Evolutionary conservation across 2,113 vertebrate species (phyloP).

Genomic region (Tringa solitaria): DNA sequence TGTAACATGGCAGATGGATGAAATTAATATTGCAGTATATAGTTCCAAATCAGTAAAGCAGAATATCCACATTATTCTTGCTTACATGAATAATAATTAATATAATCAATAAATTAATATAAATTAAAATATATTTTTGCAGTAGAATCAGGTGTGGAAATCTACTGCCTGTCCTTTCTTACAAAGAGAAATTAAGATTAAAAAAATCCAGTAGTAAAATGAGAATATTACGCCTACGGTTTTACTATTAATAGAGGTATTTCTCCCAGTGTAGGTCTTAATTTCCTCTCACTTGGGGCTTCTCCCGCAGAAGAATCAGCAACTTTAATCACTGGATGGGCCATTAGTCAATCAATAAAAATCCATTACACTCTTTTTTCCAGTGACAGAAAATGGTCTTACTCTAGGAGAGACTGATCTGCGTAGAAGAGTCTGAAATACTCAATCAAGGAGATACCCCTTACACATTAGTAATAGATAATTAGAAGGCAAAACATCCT

Average conservation of each 20-base stretch:
- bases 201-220: not conserved
- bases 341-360: not conserved
- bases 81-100: not conserved
- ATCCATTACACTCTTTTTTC: not conserved
- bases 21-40: not conserved
- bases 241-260: not conserved
- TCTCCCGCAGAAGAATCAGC: not conserved
- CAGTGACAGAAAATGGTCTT: not conserved
- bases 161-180: not conserved
- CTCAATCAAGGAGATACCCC: not conserved
- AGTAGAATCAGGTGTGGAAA: not conserved
- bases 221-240: not conserved
- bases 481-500: not conserved
- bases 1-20: not conserved
- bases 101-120: not conserved
- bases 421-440: not conserved
- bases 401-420: not conserved
- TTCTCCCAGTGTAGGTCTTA: not conserved
- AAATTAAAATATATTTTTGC: not conserved
- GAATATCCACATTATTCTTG: not conserved
- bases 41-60: not conserved
- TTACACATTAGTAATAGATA: not conserved
- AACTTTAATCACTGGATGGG: not conserved
- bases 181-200: not conserved
- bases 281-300: not conserved